phyloP scores from a whole-genome alignment of 2,113 vertebrate species.

The Leiothrix lutea region DNA sequence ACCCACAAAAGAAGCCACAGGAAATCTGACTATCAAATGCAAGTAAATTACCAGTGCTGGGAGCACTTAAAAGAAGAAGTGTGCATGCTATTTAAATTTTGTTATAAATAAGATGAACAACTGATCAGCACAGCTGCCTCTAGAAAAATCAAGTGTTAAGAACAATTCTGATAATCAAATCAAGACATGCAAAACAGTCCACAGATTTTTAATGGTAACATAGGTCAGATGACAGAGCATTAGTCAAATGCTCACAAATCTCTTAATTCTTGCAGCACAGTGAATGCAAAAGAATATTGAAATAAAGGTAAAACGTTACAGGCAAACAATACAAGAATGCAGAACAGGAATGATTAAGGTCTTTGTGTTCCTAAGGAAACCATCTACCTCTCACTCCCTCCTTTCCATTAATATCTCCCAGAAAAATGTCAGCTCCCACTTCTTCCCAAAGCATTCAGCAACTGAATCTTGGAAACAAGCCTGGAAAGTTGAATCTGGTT shows the following conservation, averaged over 20 bases:
- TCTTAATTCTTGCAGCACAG: background rate
- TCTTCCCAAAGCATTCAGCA: conserved; percentile 7
- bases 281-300: conserved; percentile 15
- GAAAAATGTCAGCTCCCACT: background rate
- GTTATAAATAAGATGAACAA: background rate
- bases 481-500: background rate
- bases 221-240: background rate
- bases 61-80: conserved; percentile 2
- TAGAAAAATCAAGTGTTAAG: background rate
- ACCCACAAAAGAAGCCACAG: background rate
- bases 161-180: background rate
- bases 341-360: background rate
- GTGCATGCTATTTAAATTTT: background rate
- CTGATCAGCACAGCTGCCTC: background rate
- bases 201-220: background rate
- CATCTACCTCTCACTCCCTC: background rate
- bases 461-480: conserved; percentile 11
- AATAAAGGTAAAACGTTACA: conserved; percentile 9
- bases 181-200: background rate
- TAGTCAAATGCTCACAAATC: background rate
- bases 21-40: conserved; percentile 1
- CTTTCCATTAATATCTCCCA: conserved; percentile 29
- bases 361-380: conserved; percentile 48
- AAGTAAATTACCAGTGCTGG: background rate
- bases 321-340: background rate